phyloP scores from a whole-genome alignment of 2,888 invertebrate species.

The Euzetes globulus region DNA sequence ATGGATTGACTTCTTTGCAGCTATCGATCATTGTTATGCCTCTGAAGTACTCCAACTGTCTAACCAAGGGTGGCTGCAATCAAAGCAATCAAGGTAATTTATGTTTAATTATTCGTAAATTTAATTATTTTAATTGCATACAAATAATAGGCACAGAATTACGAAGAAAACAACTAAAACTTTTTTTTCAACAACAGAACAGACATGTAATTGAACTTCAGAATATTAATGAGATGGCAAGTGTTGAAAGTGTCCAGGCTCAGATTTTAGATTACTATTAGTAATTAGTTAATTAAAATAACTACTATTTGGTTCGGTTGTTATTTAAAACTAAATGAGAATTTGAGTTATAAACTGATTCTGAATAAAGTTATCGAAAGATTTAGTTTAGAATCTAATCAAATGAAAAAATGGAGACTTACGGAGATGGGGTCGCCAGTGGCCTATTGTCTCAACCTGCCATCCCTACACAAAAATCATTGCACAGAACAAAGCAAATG shows the following conservation, averaged over 20 bases:
- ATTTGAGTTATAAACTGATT: too few species aligned
- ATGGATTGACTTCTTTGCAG: constrained; percentile 57
- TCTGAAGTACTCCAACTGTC: constrained; percentile 37
- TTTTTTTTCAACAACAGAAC: too few species aligned
- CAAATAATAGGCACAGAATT: too few species aligned
- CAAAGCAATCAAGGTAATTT: too few species aligned
- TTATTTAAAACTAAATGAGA: too few species aligned
- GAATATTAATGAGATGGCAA: constrained; percentile 1
- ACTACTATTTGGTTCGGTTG: too few species aligned
- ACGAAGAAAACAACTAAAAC: neutral
- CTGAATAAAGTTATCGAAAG: neutral
- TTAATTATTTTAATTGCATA: neutral
- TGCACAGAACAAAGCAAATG: neutral
- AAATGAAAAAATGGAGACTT: constrained; percentile 30
- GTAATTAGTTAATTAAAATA: too few species aligned
- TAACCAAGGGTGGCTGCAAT: constrained; percentile 40
- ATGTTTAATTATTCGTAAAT: neutral
- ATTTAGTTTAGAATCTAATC: too few species aligned
- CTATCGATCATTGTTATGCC: constrained; percentile 47
- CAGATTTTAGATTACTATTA: too few species aligned
- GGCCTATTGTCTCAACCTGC: constrained; percentile 41
- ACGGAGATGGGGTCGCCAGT: constrained; percentile 42
- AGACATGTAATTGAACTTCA: neutral
- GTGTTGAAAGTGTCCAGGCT: neutral
- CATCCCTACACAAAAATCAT: constrained; percentile 40